Percentiles rank a stretch among this genome's conserved stretches.
Conservation (phyloP, 2,797 vertebrate species). For the Sus cebifrons region DNA sequence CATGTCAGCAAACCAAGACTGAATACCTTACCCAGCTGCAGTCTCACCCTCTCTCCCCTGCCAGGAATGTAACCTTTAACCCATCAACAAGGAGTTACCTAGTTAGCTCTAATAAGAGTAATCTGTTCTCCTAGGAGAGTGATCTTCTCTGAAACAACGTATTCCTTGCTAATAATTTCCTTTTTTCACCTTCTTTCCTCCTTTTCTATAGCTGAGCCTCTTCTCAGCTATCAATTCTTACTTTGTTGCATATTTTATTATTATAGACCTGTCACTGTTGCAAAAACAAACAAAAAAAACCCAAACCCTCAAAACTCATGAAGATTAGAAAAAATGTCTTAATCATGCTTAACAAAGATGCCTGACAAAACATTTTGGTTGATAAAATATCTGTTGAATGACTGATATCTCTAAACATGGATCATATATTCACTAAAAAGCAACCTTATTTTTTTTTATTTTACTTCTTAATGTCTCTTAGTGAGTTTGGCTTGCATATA, state of each 20-base stretch:
- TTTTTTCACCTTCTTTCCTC: background rate
- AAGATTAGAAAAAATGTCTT: background rate
- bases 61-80: background rate
- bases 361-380: slow-evolving; percentile 3
- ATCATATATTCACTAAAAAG: background rate
- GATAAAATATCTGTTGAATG: background rate
- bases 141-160: background rate
- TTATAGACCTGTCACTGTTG: background rate
- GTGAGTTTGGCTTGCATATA: background rate
- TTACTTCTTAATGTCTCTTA: background rate
- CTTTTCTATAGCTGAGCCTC: background rate
- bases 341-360: background rate
- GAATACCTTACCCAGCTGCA: background rate
- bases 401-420: background rate
- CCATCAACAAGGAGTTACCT: background rate
- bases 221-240: background rate
- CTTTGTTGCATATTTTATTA: background rate
- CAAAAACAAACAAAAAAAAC: background rate
- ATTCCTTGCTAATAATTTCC: background rate
- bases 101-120: background rate
- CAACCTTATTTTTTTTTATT: background rate
- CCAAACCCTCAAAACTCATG: background rate
- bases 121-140: background rate
- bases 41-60: background rate
- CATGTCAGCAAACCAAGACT: background rate